Conservation (phyloP, 2,888 invertebrate genomes). For the Pollenia griseotomentosa region DNA sequence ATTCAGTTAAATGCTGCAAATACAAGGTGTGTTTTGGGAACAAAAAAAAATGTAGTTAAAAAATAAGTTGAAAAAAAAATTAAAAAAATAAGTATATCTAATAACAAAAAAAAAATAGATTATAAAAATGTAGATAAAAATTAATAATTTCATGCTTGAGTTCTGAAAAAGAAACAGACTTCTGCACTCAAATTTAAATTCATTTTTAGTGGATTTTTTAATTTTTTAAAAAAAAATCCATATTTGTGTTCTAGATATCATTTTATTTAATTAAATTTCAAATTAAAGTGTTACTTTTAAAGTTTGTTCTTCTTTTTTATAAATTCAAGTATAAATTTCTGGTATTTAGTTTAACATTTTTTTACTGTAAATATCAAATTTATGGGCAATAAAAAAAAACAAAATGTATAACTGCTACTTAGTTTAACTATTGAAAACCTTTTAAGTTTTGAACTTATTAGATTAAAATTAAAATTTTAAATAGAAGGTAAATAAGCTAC, state of each 20-base stretch:
- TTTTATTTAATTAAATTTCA: too few relatives aligned
- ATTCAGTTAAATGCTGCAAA: conserved; percentile 70
- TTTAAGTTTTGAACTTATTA: conserved; percentile 62
- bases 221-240: too few relatives aligned
- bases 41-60: conserved; percentile 82
- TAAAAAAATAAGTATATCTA: neutral
- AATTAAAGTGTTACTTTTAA: neutral
- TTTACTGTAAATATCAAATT: conserved; percentile 3
- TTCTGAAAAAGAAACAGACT: too few relatives aligned
- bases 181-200: neutral
- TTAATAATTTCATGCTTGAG: neutral
- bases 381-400: neutral
- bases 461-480: conserved; percentile 66
- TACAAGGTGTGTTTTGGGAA: conserved; percentile 82
- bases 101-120: conserved; percentile 23
- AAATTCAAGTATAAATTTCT: conserved; percentile 19
- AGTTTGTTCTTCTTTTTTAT: neutral
- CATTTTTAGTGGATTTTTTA: neutral
- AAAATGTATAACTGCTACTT: conserved; percentile 24
- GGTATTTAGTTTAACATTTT: neutral
- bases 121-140: conserved; percentile 21
- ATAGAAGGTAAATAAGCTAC: conserved; percentile 56
- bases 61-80: conserved; percentile 57
- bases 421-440: conserved; percentile 48
- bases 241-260: too few relatives aligned